These are phyloP conservation scores for Zapornia atra DNA, from an alignment of 2,113 vertebrate genomes.

Conservation along the genomic window DNA sequence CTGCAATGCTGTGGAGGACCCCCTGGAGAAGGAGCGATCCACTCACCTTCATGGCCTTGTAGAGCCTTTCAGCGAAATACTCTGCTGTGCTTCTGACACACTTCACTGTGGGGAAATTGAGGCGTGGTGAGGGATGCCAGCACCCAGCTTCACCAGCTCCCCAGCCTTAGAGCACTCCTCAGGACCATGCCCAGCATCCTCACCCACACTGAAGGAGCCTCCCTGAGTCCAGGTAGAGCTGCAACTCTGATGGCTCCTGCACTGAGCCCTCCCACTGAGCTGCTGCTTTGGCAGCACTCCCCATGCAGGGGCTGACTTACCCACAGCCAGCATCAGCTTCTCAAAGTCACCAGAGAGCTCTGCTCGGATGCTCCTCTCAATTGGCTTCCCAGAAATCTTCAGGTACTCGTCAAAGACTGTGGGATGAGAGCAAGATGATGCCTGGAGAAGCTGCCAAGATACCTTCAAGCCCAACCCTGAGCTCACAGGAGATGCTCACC, in stretches of 20 bases:
- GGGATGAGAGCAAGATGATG: not conserved
- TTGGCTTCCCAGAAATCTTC: constrained; percentile 85
- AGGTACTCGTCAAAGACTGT: constrained; percentile 94
- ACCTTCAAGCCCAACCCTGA: not conserved
- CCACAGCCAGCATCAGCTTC: constrained; percentile 93
- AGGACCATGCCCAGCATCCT: not conserved
- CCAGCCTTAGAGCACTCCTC: not conserved
- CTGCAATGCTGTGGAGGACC: accelerated
- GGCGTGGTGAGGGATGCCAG: not conserved
- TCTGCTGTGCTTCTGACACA: constrained; percentile 87
- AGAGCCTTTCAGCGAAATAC: constrained; percentile 91
- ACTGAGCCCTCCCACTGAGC: not conserved
- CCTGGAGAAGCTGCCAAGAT: not conserved
- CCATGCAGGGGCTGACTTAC: constrained; percentile 62
- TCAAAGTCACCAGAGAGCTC: constrained; percentile 97
- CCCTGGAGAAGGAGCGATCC: not conserved
- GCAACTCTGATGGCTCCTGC: not conserved
- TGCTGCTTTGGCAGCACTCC: not conserved
- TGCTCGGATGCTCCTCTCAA: constrained; percentile 90
- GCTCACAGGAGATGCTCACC: constrained; percentile 74
- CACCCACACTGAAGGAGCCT: not conserved
- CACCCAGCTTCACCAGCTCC: not conserved
- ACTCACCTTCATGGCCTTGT: constrained; percentile 97
- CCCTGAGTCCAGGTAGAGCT: not conserved
- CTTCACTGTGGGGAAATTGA: constrained; percentile 80